phyloP scores from a whole-genome alignment of 2,888 invertebrate species.

The Ormyrus pomaceus region DNA sequence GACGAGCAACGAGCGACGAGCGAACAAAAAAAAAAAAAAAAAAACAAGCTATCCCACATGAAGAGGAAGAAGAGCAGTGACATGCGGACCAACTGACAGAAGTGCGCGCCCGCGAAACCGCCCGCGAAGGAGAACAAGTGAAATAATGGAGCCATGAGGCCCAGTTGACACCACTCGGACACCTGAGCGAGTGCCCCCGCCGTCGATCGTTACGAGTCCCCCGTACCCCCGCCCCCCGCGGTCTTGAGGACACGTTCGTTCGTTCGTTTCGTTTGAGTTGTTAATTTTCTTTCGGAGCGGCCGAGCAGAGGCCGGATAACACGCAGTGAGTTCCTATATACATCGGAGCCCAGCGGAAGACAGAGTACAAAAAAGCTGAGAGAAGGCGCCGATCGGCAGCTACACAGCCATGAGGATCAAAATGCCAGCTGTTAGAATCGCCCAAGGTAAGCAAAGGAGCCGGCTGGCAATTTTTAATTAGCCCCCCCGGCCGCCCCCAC shows the following conservation, averaged over 20 bases:
- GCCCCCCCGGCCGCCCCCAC: constrained; percentile 66
- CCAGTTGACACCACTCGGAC: constrained; percentile 54
- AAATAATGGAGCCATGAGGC: constrained; percentile 52
- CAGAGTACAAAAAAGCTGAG: too few relatives aligned
- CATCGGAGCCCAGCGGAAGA: too few relatives aligned
- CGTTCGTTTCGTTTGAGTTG: constrained; percentile 15
- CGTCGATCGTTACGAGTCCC: not conserved
- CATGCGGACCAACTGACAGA: not conserved
- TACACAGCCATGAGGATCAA: constrained; percentile 93
- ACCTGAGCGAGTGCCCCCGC: too few relatives aligned
- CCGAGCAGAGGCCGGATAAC: not conserved
- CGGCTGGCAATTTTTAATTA: constrained; percentile 72
- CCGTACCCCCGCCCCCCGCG: not conserved
- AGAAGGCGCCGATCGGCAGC: not conserved
- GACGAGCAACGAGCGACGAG: too few relatives aligned
- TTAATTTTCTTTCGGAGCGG: not conserved
- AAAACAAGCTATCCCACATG: too few relatives aligned
- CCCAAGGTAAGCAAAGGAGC: constrained; percentile 87
- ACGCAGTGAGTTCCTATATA: not conserved
- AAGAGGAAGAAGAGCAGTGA: not conserved
- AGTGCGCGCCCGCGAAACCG: not conserved
- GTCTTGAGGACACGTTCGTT: constrained; percentile 6
- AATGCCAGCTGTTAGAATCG: constrained; percentile 97
- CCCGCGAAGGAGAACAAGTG: not conserved
- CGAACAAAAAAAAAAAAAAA: too few relatives aligned